Conservation (phyloP, 1,140 invertebrate species). For the Leptinotarsa defecta region DNA sequence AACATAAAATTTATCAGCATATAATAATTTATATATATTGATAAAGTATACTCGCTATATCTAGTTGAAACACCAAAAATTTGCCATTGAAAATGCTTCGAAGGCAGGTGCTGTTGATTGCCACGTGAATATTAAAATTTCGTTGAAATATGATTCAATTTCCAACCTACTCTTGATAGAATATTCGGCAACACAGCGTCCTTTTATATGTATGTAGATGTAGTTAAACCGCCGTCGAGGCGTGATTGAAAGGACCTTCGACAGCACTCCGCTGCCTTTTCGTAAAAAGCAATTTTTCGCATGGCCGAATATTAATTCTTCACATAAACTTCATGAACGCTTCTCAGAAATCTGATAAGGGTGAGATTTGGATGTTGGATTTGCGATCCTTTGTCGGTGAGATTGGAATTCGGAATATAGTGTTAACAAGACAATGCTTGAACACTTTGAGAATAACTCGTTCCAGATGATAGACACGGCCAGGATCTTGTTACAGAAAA, state of each 20-base stretch:
- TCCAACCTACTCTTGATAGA: too few relatives aligned
- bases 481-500: too few relatives aligned
- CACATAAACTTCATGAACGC: slow-evolving; percentile 26
- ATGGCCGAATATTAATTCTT: slow-evolving; percentile 28
- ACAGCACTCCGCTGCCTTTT: slow-evolving; percentile 22
- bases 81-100: too few relatives aligned
- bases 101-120: too few relatives aligned
- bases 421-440: slow-evolving; percentile 4
- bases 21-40: too few relatives aligned
- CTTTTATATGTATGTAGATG: slow-evolving; percentile 23
- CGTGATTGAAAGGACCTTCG: slow-evolving; percentile 31
- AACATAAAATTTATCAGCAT: too few relatives aligned
- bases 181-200: not conserved
- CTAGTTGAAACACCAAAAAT: too few relatives aligned
- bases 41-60: too few relatives aligned
- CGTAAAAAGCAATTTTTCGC: slow-evolving; percentile 29
- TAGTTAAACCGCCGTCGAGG: slow-evolving; percentile 2
- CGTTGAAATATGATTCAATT: too few relatives aligned
- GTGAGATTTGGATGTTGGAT: slow-evolving; percentile 20
- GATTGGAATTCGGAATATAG: not conserved
- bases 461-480: not conserved
- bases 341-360: slow-evolving; percentile 16
- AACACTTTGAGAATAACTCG: not conserved
- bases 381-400: slow-evolving; percentile 11
- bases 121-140: too few relatives aligned